Base-by-base conservation (phyloP, 23 tunicate species). In the Phallusia fumigata region DNA sequence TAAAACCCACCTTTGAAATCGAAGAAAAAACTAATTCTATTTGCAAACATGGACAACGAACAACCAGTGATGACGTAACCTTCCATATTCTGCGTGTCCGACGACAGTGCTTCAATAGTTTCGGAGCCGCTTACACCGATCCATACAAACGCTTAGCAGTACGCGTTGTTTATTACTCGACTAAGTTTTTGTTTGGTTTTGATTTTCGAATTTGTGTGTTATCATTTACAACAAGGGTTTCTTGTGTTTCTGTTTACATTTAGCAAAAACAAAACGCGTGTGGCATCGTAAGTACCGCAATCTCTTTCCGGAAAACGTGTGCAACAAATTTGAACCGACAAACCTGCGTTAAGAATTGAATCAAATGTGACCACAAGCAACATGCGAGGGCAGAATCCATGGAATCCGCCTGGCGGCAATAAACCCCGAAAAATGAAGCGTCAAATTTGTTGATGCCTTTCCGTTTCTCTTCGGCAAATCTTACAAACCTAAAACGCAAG, bases 381-480 rank as follows among this genome's bases (percentile, higher is more conserved):
- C 53, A 69, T 82, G 18, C 85, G 53, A 26, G 34, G 28, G 26
- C 52, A 16, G 85, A 52, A 36, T 69, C 77, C 85, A 82, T 82
- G 30, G 31, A 32, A 47, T 82, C 65, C 47, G 85, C 85, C 24
- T 82, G 85, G 18, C 65, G 65, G 34, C 51, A 50, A 45, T 82
- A 78, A 65, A 82, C 74, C 32, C 36, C 85, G 40, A 82, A 82
- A 35, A 82, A 82, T 0, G 85, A 34, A 5, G 85, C 85, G 77
- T 82, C 85, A n/a, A 82, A 82, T 64, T 82, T 82, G 33, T 82
- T 78, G n/a, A 82, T 30, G 8, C 65, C 36, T 82, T 82, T 36
- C 85, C 85, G 33, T 69, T 73, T 36, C 85, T 26, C 33, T 36
- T 65, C 44, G 85, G 85, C 0, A 82, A 31, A 33, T 76, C 85